phyloP scores from a whole-genome alignment of 2,113 vertebrate genomes.

The Neofelis nebulosa region DNA sequence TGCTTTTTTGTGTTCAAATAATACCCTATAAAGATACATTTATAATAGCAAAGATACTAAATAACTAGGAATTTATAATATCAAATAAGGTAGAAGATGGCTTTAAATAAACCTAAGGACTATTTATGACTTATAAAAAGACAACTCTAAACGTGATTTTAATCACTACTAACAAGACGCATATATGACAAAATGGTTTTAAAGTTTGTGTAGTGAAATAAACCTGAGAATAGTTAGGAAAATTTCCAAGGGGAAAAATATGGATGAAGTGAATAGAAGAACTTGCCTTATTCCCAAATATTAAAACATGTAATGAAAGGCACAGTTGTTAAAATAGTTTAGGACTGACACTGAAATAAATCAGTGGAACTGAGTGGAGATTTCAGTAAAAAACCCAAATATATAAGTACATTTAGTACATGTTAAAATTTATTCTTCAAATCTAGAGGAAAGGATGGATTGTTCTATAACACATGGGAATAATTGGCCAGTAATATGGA shows the following conservation, averaged over 20 bases:
- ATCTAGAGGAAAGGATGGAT: not conserved
- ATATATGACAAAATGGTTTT: not conserved
- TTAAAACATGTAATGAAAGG: not conserved
- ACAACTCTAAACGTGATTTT: not conserved
- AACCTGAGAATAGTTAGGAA: not conserved
- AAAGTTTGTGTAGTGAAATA: not conserved
- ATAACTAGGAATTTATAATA: not conserved
- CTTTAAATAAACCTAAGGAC: not conserved
- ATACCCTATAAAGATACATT: not conserved
- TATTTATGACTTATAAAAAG: not conserved
- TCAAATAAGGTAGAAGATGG: not conserved
- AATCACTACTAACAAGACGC: not conserved
- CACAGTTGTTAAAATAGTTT: not conserved
- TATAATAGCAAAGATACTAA: not conserved
- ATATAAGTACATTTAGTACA: not conserved
- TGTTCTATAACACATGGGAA: not conserved
- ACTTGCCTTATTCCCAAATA: not conserved
- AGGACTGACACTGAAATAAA: not conserved
- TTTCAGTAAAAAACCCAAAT: not conserved
- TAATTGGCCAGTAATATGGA: not conserved
- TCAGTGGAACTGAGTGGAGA: not conserved
- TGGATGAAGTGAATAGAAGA: not conserved
- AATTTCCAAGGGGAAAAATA: not conserved
- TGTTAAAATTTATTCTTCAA: conserved; percentile 18
- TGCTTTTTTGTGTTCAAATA: not conserved